These are phyloP conservation scores for Galaxea fascicularis DNA, from an alignment of 92 coral and sea anemone genomes.

Conservation along the genomic window DNA sequence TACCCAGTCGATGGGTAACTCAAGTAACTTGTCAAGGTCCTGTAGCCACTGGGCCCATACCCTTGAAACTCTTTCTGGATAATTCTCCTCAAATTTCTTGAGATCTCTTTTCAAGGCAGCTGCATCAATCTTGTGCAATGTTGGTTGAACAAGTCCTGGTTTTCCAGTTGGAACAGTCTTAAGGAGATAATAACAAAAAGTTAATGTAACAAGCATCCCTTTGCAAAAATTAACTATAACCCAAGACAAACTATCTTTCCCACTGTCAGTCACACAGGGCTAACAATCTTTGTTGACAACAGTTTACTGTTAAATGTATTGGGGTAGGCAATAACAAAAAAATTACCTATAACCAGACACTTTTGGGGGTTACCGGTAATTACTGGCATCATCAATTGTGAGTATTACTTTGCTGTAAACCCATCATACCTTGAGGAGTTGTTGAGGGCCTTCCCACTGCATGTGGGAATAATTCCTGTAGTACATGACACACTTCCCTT, in stretches of 20 bases:
- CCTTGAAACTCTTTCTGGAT: neutral
- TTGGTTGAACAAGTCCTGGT: slow-evolving; percentile 36
- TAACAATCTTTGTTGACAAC: neutral
- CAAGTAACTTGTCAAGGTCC: neutral
- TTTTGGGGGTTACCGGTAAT: neutral
- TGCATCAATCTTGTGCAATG: slow-evolving; percentile 37
- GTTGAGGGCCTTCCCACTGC: neutral
- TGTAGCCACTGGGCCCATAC: neutral
- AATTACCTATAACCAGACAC: neutral
- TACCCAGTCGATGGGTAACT: neutral
- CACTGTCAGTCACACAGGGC: no score
- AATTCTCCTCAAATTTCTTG: neutral
- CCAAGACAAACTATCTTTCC: neutral
- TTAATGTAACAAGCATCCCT: neutral
- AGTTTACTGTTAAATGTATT: neutral
- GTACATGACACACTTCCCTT: neutral
- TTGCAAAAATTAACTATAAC: neutral
- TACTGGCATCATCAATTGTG: neutral
- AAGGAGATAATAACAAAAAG: neutral
- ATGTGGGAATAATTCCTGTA: neutral
- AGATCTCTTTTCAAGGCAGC: slow-evolving; percentile 27
- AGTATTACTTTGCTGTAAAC: neutral
- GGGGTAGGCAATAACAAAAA: neutral
- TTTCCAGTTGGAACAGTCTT: slow-evolving; percentile 32
- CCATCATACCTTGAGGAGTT: neutral